phyloP scores from a whole-genome alignment of 1,140 invertebrate species.

The Hypothenemus hampei region DNA sequence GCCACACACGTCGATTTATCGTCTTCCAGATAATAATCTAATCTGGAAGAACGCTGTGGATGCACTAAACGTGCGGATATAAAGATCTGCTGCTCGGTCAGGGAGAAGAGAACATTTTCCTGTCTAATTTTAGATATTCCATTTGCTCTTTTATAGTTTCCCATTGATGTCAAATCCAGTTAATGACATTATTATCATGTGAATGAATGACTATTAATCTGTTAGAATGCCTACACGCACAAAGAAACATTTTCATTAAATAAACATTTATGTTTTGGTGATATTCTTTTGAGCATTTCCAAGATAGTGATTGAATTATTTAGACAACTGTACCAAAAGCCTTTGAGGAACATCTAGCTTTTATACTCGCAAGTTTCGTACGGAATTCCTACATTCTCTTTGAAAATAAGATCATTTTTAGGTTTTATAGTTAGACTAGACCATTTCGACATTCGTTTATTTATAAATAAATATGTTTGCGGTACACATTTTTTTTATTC shows the following conservation, averaged over 20 bases:
- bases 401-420: too few species aligned
- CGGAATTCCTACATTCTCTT: too few species aligned
- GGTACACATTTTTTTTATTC: too few species aligned
- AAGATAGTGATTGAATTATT: too few species aligned
- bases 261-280: background rate
- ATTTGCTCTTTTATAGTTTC: conserved; percentile 9
- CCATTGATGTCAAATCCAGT: background rate
- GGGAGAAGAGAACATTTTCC: conserved; percentile 7
- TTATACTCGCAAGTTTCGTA: too few species aligned
- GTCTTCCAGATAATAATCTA: background rate
- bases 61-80: background rate
- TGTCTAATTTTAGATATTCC: conserved; percentile 6
- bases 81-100: background rate
- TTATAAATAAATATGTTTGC: too few species aligned
- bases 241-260: background rate
- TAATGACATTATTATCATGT: background rate
- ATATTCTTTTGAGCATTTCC: background rate
- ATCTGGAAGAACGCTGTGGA: conserved; percentile 1
- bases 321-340: too few species aligned
- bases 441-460: too few species aligned
- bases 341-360: too few species aligned
- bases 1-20: background rate
- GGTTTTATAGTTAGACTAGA: too few species aligned
- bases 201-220: background rate
- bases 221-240: background rate